Percentiles rank a stretch among this genome's conserved stretches.
Conservation (phyloP, 1,140 invertebrate genomes). For the Leptoteleia sp. region DNA sequence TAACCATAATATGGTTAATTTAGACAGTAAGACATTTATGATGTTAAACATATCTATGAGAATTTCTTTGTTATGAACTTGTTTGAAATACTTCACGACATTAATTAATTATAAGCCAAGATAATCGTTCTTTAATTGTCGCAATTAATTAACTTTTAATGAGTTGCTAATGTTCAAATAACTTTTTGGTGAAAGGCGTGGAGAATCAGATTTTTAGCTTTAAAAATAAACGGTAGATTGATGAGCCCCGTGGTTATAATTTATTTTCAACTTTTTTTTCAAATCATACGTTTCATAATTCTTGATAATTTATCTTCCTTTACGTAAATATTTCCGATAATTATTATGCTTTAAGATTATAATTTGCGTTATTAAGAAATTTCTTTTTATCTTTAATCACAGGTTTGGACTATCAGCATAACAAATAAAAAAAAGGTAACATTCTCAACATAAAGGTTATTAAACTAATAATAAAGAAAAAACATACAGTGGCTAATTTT, state of each 20-base stretch:
- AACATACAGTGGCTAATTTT: too few relatives aligned
- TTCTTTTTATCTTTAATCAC: too few relatives aligned
- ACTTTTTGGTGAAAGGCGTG: conserved; percentile 8
- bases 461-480: too few relatives aligned
- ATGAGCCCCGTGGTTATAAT: background rate
- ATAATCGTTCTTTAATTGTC: conserved; percentile 3
- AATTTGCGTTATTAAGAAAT: conserved; percentile 1
- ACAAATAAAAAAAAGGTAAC: too few relatives aligned
- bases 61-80: too few relatives aligned
- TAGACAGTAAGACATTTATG: too few relatives aligned
- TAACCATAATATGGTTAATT: too few relatives aligned
- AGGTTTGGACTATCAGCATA: too few relatives aligned
- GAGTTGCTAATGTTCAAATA: conserved; percentile 5
- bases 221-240: conserved; percentile 6
- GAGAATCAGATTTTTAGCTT: conserved; percentile 4
- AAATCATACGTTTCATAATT: conserved; percentile 2
- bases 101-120: background rate
- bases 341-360: background rate
- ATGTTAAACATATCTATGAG: too few relatives aligned
- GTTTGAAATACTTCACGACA: background rate
- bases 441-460: too few relatives aligned
- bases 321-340: background rate
- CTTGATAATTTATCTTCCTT: conserved; percentile 8
- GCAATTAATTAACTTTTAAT: conserved; percentile 21
- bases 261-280: background rate